A percentile compares a stretch with the other conserved stretches of the same genome.
Conservation (phyloP, 2,113 vertebrate species). For the Psilopogon haemacephalus region DNA sequence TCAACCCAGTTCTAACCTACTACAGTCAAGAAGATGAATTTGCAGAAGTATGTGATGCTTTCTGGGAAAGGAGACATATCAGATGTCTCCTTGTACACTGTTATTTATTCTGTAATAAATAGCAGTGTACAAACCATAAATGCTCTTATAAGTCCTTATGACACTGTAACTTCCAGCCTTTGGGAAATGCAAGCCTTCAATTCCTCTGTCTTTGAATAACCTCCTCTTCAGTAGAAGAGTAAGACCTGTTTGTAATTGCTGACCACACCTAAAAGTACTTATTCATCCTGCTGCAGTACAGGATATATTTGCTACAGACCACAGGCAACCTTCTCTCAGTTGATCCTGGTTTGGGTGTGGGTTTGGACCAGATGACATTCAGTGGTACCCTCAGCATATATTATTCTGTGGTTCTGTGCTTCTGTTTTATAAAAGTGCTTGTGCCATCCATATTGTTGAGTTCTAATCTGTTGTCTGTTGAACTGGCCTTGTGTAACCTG, state of each 20-base stretch:
- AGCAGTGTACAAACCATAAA: background rate
- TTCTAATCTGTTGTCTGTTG: background rate
- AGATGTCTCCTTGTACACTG: too few species aligned
- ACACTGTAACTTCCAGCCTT: background rate
- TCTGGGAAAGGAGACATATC: background rate
- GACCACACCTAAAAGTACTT: background rate
- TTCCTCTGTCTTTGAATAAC: background rate
- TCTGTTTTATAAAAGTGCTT: background rate
- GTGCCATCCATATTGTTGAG: background rate
- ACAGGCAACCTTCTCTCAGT: background rate
- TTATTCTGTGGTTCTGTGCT: background rate
- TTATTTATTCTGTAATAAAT: background rate
- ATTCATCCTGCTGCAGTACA: background rate
- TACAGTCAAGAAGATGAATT: background rate
- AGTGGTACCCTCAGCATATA: background rate
- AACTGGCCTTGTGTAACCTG: background rate
- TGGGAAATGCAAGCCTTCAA: background rate
- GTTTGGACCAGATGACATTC: background rate
- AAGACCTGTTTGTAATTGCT: background rate
- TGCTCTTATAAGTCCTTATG: background rate
- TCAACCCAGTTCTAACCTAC: too few species aligned
- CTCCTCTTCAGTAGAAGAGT: background rate
- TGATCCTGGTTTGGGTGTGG: background rate
- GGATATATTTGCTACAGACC: too few species aligned
- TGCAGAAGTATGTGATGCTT: background rate